Base-by-base conservation (phyloP, 2,888 invertebrate species). In the Stenotaenia linearis region DNA sequence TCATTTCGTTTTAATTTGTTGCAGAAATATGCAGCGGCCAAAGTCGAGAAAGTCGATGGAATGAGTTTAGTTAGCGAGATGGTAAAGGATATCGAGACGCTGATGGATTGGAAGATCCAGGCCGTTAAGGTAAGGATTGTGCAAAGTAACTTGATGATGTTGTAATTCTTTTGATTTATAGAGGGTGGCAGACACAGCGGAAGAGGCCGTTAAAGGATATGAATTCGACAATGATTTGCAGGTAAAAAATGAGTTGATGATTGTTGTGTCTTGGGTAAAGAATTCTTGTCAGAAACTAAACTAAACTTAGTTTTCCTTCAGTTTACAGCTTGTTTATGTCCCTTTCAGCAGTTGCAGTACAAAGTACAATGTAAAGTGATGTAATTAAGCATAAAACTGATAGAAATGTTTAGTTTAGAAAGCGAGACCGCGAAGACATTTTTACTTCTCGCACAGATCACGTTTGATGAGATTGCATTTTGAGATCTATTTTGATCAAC, bases 61-160 rank as follows among this genome's bases (percentile, higher is more conserved):
- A 89, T 90, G 80, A 90, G 90, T 83, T 90, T 96, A 84, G 90
- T 96, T 83, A 90, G 90, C 81, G 92, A 93, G 80, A 93, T 96
- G 81, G 90, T 93, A 79, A 90, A 90, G 79, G 94, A 93, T 84
- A 92, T 97, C 80, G 92, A 93, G 81, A 90, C 91, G 79, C 95
- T 96, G 93, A 89, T 96, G 83, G 91, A 92, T 74, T 90, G 93
- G 83, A 95, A 96, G 90, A 93, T 94, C 89, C 93, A 94, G 84
- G 95, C 96, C n/a, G 93, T 96, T 80, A 90, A 90, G 88, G 96
- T 95, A 87, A 91, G 0, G 3, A n/a, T n/a, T n/a, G 12, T 76
- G 3, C 21, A 18, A 18, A 74, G 1, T 76, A 3, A 35, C 91
- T 18, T 45, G 4, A 15, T 6, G 32, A 9, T 45, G 2, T 45